Evolutionary conservation across 2,888 invertebrate species (phyloP).

Genomic region (Caenorhabditis zanzibari): DNA sequence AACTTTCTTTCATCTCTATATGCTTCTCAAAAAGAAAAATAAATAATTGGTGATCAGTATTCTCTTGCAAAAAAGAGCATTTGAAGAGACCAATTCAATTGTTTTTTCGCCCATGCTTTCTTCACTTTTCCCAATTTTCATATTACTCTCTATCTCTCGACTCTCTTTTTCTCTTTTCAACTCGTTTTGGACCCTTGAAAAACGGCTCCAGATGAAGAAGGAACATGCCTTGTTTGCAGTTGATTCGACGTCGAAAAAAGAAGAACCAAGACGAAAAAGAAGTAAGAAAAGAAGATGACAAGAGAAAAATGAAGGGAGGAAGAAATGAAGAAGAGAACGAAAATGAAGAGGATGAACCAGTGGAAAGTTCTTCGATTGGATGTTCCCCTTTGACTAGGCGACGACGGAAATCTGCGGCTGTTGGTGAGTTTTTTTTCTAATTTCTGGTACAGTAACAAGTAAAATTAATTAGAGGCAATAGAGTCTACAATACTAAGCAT

Average conservation of each 20-base stretch:
- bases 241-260: constrained; percentile 31
- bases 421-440: constrained; percentile 37
- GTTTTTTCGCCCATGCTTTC: constrained; percentile 7
- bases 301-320: constrained; percentile 26
- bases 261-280: constrained; percentile 17
- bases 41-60: constrained; percentile 1
- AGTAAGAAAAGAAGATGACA: constrained; percentile 12
- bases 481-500: no score
- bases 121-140: constrained; percentile 16
- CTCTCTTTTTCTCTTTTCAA: constrained; percentile 17
- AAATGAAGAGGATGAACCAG: constrained; percentile 35
- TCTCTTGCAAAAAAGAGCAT: not conserved
- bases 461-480: no score
- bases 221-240: constrained; percentile 52
- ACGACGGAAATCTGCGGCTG: constrained; percentile 30
- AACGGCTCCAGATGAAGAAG: constrained; percentile 1
- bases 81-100: constrained; percentile 24
- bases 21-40: not conserved
- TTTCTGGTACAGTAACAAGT: no score
- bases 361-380: constrained; percentile 43
- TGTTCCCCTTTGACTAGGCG: constrained; percentile 56
- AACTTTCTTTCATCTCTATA: not conserved
- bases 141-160: constrained; percentile 22
- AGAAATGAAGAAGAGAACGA: constrained; percentile 20
- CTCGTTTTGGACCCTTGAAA: constrained; percentile 28